These are phyloP conservation scores for Oreotrochilus melanogaster DNA, from an alignment of 2,113 vertebrate genomes.

Conservation along the genomic window DNA sequence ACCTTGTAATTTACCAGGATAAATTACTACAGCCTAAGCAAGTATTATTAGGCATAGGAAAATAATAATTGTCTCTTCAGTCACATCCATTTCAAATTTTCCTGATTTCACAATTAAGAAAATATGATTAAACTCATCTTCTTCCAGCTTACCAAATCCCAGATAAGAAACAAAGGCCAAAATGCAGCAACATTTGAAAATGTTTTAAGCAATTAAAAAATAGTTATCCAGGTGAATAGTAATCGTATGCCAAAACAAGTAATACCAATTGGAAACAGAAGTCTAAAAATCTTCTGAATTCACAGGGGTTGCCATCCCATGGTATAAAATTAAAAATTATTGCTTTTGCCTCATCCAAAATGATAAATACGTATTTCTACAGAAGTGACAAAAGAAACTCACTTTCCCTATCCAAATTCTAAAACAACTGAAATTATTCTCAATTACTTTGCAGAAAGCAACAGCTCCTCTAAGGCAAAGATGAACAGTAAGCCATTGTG, in stretches of 20 bases:
- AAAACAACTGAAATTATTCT: not conserved
- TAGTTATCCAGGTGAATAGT: not conserved
- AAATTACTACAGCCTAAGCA: not conserved
- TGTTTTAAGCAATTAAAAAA: not conserved
- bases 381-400: not conserved
- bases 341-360: not conserved
- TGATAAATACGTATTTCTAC: not conserved
- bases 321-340: not conserved
- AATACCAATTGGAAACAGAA: not conserved
- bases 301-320: not conserved
- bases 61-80: not conserved
- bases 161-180: not conserved
- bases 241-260: not conserved
- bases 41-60: not conserved
- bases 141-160: not conserved
- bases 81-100: not conserved
- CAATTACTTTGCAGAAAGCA: not conserved
- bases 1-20: not conserved
- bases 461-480: conserved; percentile 5
- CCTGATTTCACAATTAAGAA: not conserved
- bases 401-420: not conserved
- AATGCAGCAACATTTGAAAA: not conserved
- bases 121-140: conserved; percentile 1
- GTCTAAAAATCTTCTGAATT: not conserved
- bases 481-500: not conserved